Conservation (phyloP, 2,113 vertebrate species). For the Equus quagga region DNA sequence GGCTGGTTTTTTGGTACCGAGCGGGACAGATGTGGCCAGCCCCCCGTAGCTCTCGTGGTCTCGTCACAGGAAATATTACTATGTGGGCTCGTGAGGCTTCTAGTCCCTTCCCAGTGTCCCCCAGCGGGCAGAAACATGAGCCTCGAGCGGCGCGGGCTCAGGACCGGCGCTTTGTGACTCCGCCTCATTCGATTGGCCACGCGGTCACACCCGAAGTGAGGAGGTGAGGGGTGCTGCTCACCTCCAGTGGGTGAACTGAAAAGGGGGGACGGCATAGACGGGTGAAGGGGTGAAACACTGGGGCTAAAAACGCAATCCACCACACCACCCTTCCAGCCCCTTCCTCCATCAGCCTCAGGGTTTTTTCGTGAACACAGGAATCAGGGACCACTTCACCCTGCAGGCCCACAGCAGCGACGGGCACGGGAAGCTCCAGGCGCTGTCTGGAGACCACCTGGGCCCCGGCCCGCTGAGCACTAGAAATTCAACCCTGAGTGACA, state of each 20-base stretch:
- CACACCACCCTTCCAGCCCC: background rate
- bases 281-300: background rate
- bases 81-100: background rate
- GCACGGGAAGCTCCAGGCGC: background rate
- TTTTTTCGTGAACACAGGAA: background rate
- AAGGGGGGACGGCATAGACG: background rate
- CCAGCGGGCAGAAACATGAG: background rate
- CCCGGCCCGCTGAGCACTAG: background rate
- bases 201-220: background rate
- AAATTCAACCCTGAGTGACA: background rate
- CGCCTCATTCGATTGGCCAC: background rate
- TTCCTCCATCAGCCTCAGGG: background rate
- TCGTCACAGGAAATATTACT: background rate
- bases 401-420: rapidly evolving
- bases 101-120: background rate
- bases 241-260: background rate
- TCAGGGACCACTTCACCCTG: background rate
- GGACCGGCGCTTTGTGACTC: rapidly evolving
- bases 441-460: background rate
- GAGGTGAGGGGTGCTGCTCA: no score
- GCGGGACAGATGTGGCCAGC: background rate
- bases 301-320: background rate
- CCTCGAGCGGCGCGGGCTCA: background rate
- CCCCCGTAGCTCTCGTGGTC: background rate
- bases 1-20: no score